These are phyloP conservation scores for Brenthis hecate DNA, from an alignment of 2,888 invertebrate genomes.

Conservation along the genomic window DNA sequence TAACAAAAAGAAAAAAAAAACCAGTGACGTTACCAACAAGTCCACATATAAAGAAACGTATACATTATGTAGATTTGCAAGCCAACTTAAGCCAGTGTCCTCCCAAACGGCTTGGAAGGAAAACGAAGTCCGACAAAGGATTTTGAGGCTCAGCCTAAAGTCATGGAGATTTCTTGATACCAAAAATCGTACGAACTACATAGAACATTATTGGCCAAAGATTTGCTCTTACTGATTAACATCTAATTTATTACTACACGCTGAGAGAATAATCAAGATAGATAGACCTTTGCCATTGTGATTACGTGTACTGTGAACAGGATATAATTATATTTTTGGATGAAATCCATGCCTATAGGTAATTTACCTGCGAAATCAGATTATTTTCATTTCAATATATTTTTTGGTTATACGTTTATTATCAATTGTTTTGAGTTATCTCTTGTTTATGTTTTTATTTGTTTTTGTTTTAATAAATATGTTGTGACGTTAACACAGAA, in stretches of 20 bases:
- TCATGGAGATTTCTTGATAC: constrained; percentile 45
- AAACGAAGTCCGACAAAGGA: constrained; percentile 45
- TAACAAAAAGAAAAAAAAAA: neutral
- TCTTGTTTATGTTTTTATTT: too few species aligned
- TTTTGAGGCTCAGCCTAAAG: constrained; percentile 40
- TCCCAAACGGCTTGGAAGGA: constrained; percentile 30
- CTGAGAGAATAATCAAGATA: constrained; percentile 60
- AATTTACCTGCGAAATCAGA: neutral
- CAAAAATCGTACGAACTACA: constrained; percentile 43
- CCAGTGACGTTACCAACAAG: neutral
- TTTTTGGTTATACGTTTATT: neutral
- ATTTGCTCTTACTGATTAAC: constrained; percentile 48
- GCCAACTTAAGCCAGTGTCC: constrained; percentile 29
- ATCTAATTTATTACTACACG: constrained; percentile 59
- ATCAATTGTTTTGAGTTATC: neutral
- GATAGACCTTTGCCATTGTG: constrained; percentile 48
- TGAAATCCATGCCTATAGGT: constrained; percentile 40
- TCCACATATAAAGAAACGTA: constrained; percentile 10
- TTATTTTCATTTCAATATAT: neutral
- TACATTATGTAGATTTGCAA: constrained; percentile 29
- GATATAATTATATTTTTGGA: constrained; percentile 39
- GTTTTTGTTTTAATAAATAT: too few species aligned
- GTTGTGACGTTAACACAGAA: too few species aligned
- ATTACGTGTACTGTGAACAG: constrained; percentile 38
- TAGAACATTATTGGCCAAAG: constrained; percentile 46